Evolutionary conservation across 2,888 invertebrate genomes (phyloP), one percentile per base, ranked within the genome.

Genomic region (Caenorhabditis macrosperma): DNA sequence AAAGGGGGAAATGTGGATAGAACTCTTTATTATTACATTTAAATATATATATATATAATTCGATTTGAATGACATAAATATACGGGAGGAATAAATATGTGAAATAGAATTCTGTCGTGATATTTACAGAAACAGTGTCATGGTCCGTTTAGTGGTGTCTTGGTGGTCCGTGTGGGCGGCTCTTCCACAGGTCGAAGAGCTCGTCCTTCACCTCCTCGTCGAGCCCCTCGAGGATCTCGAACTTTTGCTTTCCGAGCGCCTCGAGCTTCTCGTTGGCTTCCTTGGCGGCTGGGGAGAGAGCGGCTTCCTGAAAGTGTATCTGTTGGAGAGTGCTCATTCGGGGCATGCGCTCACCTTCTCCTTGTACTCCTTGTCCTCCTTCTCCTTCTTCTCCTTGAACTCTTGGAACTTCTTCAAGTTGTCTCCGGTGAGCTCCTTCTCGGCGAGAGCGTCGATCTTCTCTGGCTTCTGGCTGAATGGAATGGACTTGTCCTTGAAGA

Each of bases 331-430:
- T 10, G n/a, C n/a, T 38, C 17, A 28, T 30, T n/a, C 30, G 4
- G 3, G 12, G 1, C 7, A n/a, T n/a, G 30, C 12, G 0, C 44
- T 41, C 41, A 59, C 59, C 84, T 82, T 85, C 48, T 78, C 79
- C 61, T 85, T 76, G 74, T 76, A 83, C 46, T 83, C 82, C 28
- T 74, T 46, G 7, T 66, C 64, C 46, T 81, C 59, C 74, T 82
- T 61, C 67, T 82, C 81, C 67, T 72, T 83, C 63, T 82, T 80
- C 59, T 77, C 82, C 55, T 86, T 77, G 77, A 78, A 82, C 66
- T 86, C 83, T 60, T 79, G 78, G 83, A 83, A 86, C 60, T 86
- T 78, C 68, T 83, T 81, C 61, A 86, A 78, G 33, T 79, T 81
- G 26, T 84, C 82, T 33, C 86, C 86, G 28, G 78, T 82, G 28